Evolutionary conservation across 53 echinoderm and acorn worm genomes (phyloP).

Genomic region (Holothuria leucospilota): DNA sequence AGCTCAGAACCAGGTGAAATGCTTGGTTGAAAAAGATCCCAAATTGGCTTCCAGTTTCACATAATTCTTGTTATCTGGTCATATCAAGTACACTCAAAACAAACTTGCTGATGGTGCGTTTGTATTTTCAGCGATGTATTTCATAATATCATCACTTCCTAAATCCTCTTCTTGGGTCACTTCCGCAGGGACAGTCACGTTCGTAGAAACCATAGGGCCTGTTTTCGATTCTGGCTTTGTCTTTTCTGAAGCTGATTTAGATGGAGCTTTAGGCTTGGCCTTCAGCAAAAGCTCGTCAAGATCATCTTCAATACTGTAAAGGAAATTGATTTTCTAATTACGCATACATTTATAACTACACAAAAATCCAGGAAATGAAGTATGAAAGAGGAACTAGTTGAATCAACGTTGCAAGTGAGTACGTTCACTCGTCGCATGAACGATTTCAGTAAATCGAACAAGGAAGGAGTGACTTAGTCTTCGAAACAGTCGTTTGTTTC

Average conservation of each 20-base stretch:
- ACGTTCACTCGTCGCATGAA: too few relatives aligned
- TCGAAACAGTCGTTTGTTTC: too few relatives aligned
- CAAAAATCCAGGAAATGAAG: too few relatives aligned
- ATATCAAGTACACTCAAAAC: neutral
- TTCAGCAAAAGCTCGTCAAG: conserved; percentile 76
- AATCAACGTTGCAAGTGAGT: too few relatives aligned
- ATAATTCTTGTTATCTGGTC: too few relatives aligned
- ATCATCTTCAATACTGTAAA: conserved; percentile 85
- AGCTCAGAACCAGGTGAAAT: too few relatives aligned
- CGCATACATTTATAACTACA: too few relatives aligned
- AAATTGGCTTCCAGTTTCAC: too few relatives aligned
- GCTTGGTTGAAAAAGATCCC: too few relatives aligned
- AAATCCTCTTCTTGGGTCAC: conserved; percentile 50
- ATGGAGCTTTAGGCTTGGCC: conserved; percentile 55
- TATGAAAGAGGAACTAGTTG: too few relatives aligned
- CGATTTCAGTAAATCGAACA: too few relatives aligned
- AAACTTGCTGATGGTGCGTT: conserved; percentile 26
- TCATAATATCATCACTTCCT: conserved; percentile 87
- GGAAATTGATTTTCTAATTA: neutral
- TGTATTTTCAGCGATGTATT: conserved; percentile 84
- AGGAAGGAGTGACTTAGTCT: too few relatives aligned
- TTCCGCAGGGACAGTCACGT: neutral
- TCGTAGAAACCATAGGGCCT: neutral
- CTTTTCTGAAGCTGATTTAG: conserved; percentile 8
- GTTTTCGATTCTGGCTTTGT: conserved; percentile 28